phyloP scores from a whole-genome alignment of 2,888 invertebrate genomes.

The Rhodophaea formosa region DNA sequence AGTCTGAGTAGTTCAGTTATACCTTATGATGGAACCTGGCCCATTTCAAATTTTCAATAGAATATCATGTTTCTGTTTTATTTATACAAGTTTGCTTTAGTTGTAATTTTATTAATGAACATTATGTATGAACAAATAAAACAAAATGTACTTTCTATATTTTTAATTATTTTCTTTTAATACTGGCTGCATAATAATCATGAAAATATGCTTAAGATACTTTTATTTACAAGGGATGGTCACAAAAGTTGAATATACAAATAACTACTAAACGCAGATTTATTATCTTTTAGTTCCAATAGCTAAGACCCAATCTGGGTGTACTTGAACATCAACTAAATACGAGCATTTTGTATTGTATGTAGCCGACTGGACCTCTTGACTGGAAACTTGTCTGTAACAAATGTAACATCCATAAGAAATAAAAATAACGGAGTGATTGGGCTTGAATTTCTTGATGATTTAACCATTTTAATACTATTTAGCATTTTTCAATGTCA shows the following conservation, averaged over 20 bases:
- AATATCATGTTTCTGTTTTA: slow-evolving; percentile 10
- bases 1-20: slow-evolving; percentile 29
- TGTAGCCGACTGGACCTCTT: slow-evolving; percentile 65
- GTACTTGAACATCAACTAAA: slow-evolving; percentile 73
- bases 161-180: neutral
- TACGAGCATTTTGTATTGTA: slow-evolving; percentile 76
- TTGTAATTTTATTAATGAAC: neutral
- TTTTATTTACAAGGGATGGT: neutral
- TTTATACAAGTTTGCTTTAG: neutral
- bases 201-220: neutral
- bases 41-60: neutral
- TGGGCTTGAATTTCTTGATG: too few species aligned
- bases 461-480: too few species aligned
- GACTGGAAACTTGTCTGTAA: slow-evolving; percentile 61
- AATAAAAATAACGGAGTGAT: too few species aligned
- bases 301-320: slow-evolving; percentile 75
- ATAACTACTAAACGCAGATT: neutral
- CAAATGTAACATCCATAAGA: neutral
- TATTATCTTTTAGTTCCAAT: slow-evolving; percentile 69
- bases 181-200: neutral
- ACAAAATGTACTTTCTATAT: neutral
- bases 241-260: neutral
- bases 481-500: too few species aligned
- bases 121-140: slow-evolving; percentile 1
- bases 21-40: neutral